Evolutionary conservation across 2,888 invertebrate genomes (phyloP).

Genomic region (Eupithecia dodoneata): DNA sequence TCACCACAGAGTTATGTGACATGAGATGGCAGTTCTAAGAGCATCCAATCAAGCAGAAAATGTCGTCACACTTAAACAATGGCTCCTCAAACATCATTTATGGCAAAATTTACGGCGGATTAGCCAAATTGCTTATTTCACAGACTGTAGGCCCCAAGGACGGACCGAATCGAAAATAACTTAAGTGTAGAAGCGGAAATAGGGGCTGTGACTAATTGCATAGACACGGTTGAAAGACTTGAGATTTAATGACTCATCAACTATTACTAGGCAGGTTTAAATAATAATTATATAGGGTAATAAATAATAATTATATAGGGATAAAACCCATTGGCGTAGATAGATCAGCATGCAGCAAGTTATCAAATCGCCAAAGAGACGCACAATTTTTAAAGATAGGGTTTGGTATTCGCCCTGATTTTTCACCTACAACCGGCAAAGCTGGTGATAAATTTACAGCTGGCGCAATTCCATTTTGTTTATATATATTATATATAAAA

Average conservation of each 20-base stretch:
- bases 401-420: not conserved
- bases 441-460: not conserved
- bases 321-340: not conserved
- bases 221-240: conserved; percentile 48
- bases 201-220: conserved; percentile 53
- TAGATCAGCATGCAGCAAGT: not conserved
- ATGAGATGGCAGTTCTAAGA: conserved; percentile 6
- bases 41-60: conserved; percentile 15
- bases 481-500: too few species aligned
- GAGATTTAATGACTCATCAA: conserved; percentile 42
- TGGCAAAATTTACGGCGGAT: conserved; percentile 35
- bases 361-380: not conserved
- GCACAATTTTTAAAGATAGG: not conserved
- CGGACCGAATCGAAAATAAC: conserved; percentile 45
- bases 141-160: conserved; percentile 53
- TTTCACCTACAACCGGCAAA: not conserved
- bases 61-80: conserved; percentile 37
- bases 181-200: conserved; percentile 54
- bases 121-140: conserved; percentile 51
- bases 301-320: not conserved
- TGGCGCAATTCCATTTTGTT: too few species aligned
- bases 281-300: not conserved
- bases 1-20: not conserved
- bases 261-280: not conserved
- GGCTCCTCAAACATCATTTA: conserved; percentile 18